Base-by-base conservation (phyloP, 1,140 invertebrate species). In the Drosophila persimilis region DNA sequence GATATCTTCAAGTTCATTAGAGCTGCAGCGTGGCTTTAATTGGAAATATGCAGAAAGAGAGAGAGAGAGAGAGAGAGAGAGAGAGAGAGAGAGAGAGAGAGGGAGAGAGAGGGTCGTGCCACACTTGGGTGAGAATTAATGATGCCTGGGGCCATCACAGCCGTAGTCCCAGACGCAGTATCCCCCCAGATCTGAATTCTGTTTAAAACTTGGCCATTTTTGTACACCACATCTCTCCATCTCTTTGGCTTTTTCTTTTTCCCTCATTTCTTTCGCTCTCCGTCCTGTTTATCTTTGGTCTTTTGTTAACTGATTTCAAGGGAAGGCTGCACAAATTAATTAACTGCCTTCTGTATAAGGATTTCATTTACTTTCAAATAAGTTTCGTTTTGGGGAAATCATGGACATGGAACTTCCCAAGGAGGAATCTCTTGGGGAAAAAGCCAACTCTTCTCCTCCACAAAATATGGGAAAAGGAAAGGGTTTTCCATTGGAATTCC, bases 1-100 rank as follows among this genome's bases (percentile, higher is more conserved):
- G 80, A 89, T 89, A 89, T 89, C 86, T 89, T 81, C 86, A 89
- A 89, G 85, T 89, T 89, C 85, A 89, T 89, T 89, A 89, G 85
- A 85, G 85, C 74, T 81, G 80, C 85, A 89, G 77, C 35, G 84
- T 81, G 55, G 78, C 80, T 89, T 89, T 89, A 81, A 81, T 89
- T 89, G 86, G 86, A 80, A 81, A 79, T 80, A 89, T 85, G 80
- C 84, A 26, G 24, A 24, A 4, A 4, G 4, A 24, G 0, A 26
- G 24, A 26, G 0, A 26, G 24, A 26, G 24, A 5, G 72, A 24
- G 26, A 20, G 56, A 24, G 24, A 4, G 4, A 24, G 0, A 26
- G 24, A 26, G 0, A 26, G 24, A 26, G 24, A 5, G 72, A 24
- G 26, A 20, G 56, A 48, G 29, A 43, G 29, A 17, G 22, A 50